Percentiles rank a stretch among this genome's conserved stretches.
Evolutionary conservation across 2,888 invertebrate genomes (phyloP).

Genomic region (Cerastis rubricosa): DNA sequence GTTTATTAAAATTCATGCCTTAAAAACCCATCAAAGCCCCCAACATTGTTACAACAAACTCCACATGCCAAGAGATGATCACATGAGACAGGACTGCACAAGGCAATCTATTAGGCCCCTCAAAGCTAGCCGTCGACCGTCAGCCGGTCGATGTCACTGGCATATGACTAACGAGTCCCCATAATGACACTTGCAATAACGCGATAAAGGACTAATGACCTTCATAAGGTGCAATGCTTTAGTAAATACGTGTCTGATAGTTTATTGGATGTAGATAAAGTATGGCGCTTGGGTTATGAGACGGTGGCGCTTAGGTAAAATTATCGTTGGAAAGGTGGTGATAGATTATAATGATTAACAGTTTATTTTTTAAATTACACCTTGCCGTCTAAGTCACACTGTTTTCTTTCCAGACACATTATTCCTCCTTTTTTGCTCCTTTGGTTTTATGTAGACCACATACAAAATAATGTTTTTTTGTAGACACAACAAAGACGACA

Average conservation of each 20-base stretch:
- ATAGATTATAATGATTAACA: neutral
- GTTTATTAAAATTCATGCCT: conserved; percentile 1
- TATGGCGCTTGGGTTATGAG: conserved; percentile 31
- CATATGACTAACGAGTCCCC: conserved; percentile 67
- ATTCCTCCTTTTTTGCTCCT: neutral
- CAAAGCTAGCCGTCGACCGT: conserved; percentile 63
- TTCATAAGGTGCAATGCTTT: conserved; percentile 56
- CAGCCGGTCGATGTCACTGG: conserved; percentile 63
- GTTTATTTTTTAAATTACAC: neutral
- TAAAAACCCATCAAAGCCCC: conserved; percentile 14
- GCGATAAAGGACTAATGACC: conserved; percentile 64
- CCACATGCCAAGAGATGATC: conserved; percentile 37
- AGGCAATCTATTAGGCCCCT: conserved; percentile 64
- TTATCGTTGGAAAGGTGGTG: neutral
- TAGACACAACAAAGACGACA: conserved; percentile 18
- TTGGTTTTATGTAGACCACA: neutral
- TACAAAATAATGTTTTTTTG: neutral
- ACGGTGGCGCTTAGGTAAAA: conserved; percentile 1
- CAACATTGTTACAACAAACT: conserved; percentile 10
- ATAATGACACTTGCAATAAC: conserved; percentile 68
- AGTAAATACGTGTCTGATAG: conserved; percentile 48
- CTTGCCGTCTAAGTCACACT: rapidly evolving
- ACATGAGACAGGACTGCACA: conserved; percentile 29
- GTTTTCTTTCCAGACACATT: neutral
- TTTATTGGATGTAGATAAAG: conserved; percentile 43